Evolutionary conservation across 2,113 vertebrate species (phyloP).

Genomic region (Sylvicapra grimmia): DNA sequence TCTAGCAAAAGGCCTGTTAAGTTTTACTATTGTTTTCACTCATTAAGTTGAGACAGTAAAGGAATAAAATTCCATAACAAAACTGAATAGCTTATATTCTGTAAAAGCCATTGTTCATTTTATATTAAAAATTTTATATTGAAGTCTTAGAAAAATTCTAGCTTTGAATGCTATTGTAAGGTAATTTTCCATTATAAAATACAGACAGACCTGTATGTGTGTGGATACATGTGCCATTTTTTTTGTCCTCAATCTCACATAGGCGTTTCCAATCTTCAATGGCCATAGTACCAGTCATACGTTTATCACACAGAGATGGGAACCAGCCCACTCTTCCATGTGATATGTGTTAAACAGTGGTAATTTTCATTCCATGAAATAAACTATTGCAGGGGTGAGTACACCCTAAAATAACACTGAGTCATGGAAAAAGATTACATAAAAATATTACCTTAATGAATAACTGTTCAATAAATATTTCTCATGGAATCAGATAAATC

Average conservation of each 20-base stretch:
- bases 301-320: background rate
- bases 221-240: background rate
- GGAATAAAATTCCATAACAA: background rate
- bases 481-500: background rate
- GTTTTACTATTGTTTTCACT: constrained; percentile 3
- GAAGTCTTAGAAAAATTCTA: background rate
- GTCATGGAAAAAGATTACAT: background rate
- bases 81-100: background rate
- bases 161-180: background rate
- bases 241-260: background rate
- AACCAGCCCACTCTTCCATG: background rate
- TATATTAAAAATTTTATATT: background rate
- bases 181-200: background rate
- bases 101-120: background rate
- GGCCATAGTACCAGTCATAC: background rate
- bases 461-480: background rate
- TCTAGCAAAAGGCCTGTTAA: background rate
- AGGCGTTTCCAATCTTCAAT: background rate
- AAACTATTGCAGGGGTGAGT: constrained; percentile 24
- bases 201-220: background rate
- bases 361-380: constrained; percentile 24
- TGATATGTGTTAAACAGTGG: constrained; percentile 17
- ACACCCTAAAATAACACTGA: background rate
- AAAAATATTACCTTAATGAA: background rate
- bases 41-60: background rate